These are phyloP conservation scores for Mimachlamys varia DNA, from an alignment of 2,888 invertebrate genomes.

Conservation along the genomic window DNA sequence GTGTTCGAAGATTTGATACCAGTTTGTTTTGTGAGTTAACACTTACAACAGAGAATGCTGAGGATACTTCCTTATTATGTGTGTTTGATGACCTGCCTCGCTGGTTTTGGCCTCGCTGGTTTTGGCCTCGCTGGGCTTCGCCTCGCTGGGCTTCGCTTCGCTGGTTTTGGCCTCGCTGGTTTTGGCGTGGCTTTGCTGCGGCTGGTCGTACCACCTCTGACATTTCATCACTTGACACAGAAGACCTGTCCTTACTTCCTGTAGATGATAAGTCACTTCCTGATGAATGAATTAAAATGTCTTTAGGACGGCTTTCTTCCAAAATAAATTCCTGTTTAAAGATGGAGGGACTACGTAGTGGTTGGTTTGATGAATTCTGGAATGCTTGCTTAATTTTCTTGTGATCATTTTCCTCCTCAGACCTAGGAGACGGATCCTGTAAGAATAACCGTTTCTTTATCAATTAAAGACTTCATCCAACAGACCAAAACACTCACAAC, in stretches of 20 bases:
- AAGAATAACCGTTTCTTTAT: background rate
- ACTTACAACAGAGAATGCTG: background rate
- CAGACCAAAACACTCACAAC: too few relatives aligned
- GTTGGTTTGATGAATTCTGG: constrained; percentile 59
- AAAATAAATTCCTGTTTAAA: constrained; percentile 76
- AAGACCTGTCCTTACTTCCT: background rate
- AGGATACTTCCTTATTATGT: background rate
- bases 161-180: background rate
- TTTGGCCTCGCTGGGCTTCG: background rate
- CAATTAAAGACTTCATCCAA: too few relatives aligned
- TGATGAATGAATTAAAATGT: constrained; percentile 64
- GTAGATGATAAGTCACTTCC: constrained; percentile 59
- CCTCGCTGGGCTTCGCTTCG: too few relatives aligned
- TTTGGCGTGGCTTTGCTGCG: background rate
- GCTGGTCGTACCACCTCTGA: background rate
- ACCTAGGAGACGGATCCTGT: constrained; percentile 68
- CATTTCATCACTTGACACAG: constrained; percentile 5
- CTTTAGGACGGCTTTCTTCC: constrained; percentile 75
- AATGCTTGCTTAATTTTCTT: constrained; percentile 57
- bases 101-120: background rate
- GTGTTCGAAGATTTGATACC: background rate
- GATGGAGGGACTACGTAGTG: constrained; percentile 68
- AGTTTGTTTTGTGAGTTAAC: constrained; percentile 14
- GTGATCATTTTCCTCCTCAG: constrained; percentile 62
- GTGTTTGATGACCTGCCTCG: background rate